These are phyloP conservation scores for Oedothorax gibbosus DNA, from an alignment of 1,140 invertebrate species.

Conservation along the genomic window DNA sequence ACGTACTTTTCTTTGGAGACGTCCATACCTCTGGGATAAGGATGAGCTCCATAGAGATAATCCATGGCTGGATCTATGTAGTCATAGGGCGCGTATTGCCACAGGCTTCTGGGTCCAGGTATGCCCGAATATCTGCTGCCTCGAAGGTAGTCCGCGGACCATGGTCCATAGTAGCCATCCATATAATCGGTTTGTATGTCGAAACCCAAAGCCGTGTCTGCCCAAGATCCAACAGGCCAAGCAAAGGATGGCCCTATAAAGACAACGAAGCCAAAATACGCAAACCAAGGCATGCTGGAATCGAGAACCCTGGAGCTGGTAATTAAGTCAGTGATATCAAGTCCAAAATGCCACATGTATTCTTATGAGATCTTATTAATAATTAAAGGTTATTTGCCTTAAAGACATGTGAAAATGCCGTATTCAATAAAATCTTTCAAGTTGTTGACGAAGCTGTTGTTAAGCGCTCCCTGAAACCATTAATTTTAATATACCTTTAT, in stretches of 20 bases:
- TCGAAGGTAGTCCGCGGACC: constrained; percentile 16
- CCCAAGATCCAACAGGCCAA: background rate
- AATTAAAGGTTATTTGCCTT: constrained; percentile 18
- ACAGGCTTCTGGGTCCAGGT: background rate
- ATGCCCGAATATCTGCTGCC: background rate
- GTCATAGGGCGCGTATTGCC: background rate
- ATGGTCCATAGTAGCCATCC: constrained; percentile 22
- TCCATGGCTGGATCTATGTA: background rate
- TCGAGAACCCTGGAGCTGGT: background rate
- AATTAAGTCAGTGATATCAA: background rate
- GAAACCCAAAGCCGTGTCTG: constrained; percentile 6
- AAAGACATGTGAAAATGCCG: background rate
- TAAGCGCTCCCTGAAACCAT: background rate
- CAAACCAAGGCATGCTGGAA: constrained; percentile 6
- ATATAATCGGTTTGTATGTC: constrained; percentile 1
- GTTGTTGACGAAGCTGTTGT: constrained; percentile 24
- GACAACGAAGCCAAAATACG: constrained; percentile 8
- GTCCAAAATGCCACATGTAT: constrained; percentile 1
- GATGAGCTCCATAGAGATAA: background rate
- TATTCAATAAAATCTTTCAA: constrained; percentile 17
- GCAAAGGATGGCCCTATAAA: background rate
- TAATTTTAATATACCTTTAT: constrained; percentile 1
- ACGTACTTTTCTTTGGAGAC: constrained; percentile 5
- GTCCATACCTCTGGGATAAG: background rate
- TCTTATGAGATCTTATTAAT: constrained; percentile 13